phyloP scores from a whole-genome alignment of 2,888 invertebrate genomes.

The Salticus scenicus region DNA sequence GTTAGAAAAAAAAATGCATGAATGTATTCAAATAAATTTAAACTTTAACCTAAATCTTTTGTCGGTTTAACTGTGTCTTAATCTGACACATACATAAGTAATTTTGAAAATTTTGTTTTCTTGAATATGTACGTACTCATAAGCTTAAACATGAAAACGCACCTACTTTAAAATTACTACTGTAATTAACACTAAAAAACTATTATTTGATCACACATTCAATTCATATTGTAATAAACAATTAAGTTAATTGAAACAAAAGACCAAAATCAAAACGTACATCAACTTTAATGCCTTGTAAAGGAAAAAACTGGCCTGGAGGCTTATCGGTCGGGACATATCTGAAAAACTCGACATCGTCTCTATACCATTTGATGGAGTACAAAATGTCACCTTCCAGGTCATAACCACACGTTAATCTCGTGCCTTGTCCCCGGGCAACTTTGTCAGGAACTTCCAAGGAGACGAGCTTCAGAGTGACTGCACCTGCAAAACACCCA shows the following conservation, averaged over 20 bases:
- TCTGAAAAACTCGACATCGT: constrained; percentile 68
- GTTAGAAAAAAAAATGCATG: neutral
- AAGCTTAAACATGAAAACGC: too few species aligned
- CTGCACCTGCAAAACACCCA: constrained; percentile 50
- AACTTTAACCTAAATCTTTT: too few species aligned
- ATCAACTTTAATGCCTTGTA: constrained; percentile 66
- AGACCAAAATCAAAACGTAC: constrained; percentile 61
- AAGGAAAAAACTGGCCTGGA: constrained; percentile 67
- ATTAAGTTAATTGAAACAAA: too few species aligned
- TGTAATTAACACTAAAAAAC: too few species aligned
- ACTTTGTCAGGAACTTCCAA: constrained; percentile 66
- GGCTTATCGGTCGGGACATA: constrained; percentile 67
- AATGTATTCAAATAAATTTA: too few species aligned
- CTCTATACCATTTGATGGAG: constrained; percentile 70
- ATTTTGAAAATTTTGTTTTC: too few species aligned
- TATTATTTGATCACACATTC: too few species aligned
- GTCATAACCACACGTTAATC: constrained; percentile 68
- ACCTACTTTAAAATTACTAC: too few species aligned
- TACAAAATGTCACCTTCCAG: constrained; percentile 68
- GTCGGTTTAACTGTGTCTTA: too few species aligned
- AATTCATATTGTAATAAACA: too few species aligned
- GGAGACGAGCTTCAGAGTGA: constrained; percentile 58
- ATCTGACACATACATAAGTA: too few species aligned
- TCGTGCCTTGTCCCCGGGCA: constrained; percentile 59
- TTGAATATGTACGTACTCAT: too few species aligned